phyloP scores from a whole-genome alignment of 2,113 vertebrate species.

The Silurus meridionalis region DNA sequence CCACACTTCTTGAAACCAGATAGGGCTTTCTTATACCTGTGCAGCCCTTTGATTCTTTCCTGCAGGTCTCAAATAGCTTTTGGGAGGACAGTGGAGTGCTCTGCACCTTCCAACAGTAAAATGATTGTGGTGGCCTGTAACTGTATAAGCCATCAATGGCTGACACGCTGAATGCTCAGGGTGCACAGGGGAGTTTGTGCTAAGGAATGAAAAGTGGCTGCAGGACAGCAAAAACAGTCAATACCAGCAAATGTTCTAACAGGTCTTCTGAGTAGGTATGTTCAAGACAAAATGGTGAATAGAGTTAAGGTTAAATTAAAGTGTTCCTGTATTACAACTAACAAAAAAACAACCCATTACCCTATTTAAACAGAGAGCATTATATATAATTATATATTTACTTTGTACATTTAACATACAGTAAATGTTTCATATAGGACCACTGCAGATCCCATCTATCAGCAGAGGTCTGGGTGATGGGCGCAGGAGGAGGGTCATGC shows the following conservation, averaged over 20 bases:
- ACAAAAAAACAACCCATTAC: neutral
- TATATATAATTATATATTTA: neutral
- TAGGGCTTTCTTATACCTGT: constrained; percentile 68
- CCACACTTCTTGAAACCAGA: constrained; percentile 68
- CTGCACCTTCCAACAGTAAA: constrained; percentile 69
- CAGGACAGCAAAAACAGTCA: constrained; percentile 18
- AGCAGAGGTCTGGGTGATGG: constrained; percentile 18
- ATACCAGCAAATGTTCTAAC: constrained; percentile 22
- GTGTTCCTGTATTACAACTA: neutral
- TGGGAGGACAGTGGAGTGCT: constrained; percentile 59
- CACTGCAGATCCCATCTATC: neutral
- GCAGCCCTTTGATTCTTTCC: constrained; percentile 73
- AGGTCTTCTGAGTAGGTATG: neutral
- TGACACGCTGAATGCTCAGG: constrained; percentile 54
- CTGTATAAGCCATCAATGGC: constrained; percentile 66
- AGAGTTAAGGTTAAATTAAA: neutral
- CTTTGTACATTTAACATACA: neutral
- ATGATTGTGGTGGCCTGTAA: constrained; percentile 73
- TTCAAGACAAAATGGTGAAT: neutral
- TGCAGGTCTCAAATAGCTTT: constrained; percentile 74
- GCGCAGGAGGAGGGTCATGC: constrained; percentile 26
- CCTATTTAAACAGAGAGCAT: neutral
- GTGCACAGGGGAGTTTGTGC: constrained; percentile 36
- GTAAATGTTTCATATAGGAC: neutral
- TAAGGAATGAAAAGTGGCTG: constrained; percentile 35